These are phyloP conservation scores for Phortica variegata DNA, from an alignment of 1,140 invertebrate genomes.

Conservation along the genomic window DNA sequence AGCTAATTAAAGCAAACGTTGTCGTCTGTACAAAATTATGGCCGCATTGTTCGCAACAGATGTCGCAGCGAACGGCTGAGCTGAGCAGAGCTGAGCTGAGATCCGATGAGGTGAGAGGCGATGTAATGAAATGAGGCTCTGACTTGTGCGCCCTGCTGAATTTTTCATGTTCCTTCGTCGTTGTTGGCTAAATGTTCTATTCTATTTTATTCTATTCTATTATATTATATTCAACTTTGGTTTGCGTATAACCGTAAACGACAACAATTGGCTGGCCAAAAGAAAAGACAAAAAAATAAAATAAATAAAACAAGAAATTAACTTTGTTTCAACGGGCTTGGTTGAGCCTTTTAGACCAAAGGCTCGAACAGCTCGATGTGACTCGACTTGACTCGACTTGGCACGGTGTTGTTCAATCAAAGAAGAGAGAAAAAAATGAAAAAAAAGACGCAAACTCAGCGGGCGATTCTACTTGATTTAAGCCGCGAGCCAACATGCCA, in stretches of 20 bases:
- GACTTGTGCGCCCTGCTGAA: too few relatives aligned
- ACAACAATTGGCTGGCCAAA: too few relatives aligned
- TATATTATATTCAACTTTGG: too few relatives aligned
- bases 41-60: slow-evolving; percentile 37
- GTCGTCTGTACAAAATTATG: slow-evolving; percentile 35
- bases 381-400: too few relatives aligned
- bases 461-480: slow-evolving; percentile 46
- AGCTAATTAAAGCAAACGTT: slow-evolving; percentile 41
- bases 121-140: too few relatives aligned
- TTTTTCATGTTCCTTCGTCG: too few relatives aligned
- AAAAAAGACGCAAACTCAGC: slow-evolving; percentile 36
- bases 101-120: slow-evolving; percentile 1
- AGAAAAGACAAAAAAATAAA: slow-evolving; percentile 17
- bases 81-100: slow-evolving; percentile 4
- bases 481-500: slow-evolving; percentile 29
- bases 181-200: too few relatives aligned
- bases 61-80: slow-evolving; percentile 23
- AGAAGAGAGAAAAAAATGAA: slow-evolving; percentile 18
- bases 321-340: too few relatives aligned
- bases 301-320: slow-evolving; percentile 29
- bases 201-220: too few relatives aligned
- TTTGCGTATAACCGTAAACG: slow-evolving; percentile 34
- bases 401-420: too few relatives aligned
- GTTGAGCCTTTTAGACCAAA: too few relatives aligned
- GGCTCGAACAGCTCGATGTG: too few relatives aligned